Evolutionary conservation across 1,140 invertebrate genomes (phyloP).

Genomic region (Mamestra configurata): DNA sequence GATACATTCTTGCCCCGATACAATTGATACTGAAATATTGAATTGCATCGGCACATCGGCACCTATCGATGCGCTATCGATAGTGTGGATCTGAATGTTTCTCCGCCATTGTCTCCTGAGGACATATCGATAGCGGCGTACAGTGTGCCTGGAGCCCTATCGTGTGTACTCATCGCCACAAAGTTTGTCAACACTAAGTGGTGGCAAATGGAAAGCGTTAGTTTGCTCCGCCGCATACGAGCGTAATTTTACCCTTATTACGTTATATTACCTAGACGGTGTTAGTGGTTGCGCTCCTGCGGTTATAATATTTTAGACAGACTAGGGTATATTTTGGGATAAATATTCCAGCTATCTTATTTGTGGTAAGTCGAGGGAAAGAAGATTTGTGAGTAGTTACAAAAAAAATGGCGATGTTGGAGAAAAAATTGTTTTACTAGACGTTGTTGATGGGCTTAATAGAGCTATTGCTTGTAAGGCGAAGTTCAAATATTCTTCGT

Average conservation of each 20-base stretch:
- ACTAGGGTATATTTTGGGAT: not conserved
- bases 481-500: not conserved
- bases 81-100: slow-evolving; percentile 15
- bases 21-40: slow-evolving; percentile 36
- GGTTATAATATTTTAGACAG: not conserved
- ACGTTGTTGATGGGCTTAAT: not conserved
- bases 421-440: not conserved
- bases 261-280: slow-evolving; percentile 10
- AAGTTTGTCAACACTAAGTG: slow-evolving; percentile 43
- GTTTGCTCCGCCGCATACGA: slow-evolving; percentile 1
- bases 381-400: not conserved
- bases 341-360: not conserved
- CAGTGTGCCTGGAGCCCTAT: slow-evolving; percentile 17
- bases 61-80: slow-evolving; percentile 17
- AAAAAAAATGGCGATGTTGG: not conserved
- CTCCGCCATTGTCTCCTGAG: slow-evolving; percentile 9
- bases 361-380: not conserved
- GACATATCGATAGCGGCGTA: slow-evolving; percentile 6
- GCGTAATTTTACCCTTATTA: slow-evolving; percentile 27
- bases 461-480: not conserved
- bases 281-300: slow-evolving; percentile 2
- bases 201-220: slow-evolving; percentile 38
- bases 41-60: slow-evolving; percentile 18
- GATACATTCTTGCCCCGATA: not conserved
- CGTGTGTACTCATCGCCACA: slow-evolving; percentile 26